Percentiles rank a stretch among this genome's conserved stretches.
These are phyloP conservation scores for Euproctis similis DNA, from an alignment of 2,888 invertebrate genomes.

Conservation along the genomic window DNA sequence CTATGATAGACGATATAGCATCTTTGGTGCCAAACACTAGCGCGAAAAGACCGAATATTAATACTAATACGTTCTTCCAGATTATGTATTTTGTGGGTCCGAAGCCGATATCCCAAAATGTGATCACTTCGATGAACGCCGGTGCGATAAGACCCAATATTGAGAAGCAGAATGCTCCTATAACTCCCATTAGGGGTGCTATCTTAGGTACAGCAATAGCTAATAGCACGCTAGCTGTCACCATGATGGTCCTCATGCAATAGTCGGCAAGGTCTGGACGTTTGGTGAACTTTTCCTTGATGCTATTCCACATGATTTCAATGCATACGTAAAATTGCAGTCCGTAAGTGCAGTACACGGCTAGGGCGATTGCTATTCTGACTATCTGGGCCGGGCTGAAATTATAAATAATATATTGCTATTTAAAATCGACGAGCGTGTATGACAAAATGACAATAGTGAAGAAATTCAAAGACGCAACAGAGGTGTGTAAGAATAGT, in stretches of 20 bases:
- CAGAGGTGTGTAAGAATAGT: too few species aligned
- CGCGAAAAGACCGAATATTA: constrained; percentile 85
- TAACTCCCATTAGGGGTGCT: constrained; percentile 91
- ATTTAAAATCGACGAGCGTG: too few species aligned
- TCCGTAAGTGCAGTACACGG: constrained; percentile 96
- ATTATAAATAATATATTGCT: too few species aligned
- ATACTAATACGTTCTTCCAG: constrained; percentile 85
- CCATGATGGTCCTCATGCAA: constrained; percentile 80
- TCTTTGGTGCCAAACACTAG: constrained; percentile 83
- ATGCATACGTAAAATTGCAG: constrained; percentile 98
- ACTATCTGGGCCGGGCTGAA: constrained; percentile 89
- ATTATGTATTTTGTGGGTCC: constrained; percentile 83
- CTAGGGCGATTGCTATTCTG: constrained; percentile 88
- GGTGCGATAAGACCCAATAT: constrained; percentile 93
- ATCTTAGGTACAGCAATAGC: constrained; percentile 93
- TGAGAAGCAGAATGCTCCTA: constrained; percentile 95
- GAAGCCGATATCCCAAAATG: constrained; percentile 89
- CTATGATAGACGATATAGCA: constrained; percentile 43
- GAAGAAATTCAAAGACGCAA: too few species aligned
- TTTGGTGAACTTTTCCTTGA: constrained; percentile 84
- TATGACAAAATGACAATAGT: too few species aligned
- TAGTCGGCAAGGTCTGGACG: constrained; percentile 84
- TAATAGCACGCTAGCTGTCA: constrained; percentile 80
- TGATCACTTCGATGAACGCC: constrained; percentile 87
- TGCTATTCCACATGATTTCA: constrained; percentile 90